Percentiles rank a stretch among this genome's conserved stretches.
Conservation (phyloP, 2,797 vertebrate genomes). For the Parotocinclus haroldoi region DNA sequence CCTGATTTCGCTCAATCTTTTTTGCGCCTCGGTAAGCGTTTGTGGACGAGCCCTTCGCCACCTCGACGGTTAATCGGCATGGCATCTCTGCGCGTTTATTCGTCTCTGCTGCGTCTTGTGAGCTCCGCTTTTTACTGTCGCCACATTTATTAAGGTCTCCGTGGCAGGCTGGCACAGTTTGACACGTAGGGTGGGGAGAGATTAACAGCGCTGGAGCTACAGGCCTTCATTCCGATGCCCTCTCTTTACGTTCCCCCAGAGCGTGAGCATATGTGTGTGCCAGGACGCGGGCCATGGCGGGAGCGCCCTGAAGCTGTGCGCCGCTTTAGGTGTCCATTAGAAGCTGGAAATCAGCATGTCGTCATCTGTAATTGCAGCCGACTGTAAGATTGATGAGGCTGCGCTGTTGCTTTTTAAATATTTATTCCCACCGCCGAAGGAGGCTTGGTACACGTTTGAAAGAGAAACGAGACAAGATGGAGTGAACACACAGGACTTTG, state of each 20-base stretch:
- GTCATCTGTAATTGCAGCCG: conserved; percentile 50
- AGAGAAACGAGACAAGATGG: conserved; percentile 24
- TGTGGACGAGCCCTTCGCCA: conserved; percentile 31
- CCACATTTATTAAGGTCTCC: conserved; percentile 48
- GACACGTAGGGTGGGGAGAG: conserved; percentile 30
- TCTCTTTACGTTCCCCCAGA: conserved; percentile 38
- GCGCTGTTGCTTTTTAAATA: conserved; percentile 47
- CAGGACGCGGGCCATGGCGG: conserved; percentile 8
- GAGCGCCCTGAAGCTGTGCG: conserved; percentile 18
- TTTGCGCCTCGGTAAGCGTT: conserved; percentile 19
- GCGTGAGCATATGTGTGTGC: conserved; percentile 19
- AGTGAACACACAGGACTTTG: conserved; percentile 31
- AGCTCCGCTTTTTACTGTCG: conserved; percentile 43
- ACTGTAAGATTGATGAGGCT: conserved; percentile 53
- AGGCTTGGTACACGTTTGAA: conserved; percentile 29
- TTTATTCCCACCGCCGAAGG: conserved; percentile 52
- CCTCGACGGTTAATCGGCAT: conserved; percentile 35
- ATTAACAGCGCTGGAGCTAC: conserved; percentile 45
- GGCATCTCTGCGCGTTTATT: conserved; percentile 47
- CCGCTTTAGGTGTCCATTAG: conserved; percentile 47
- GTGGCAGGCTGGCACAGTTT: conserved; percentile 36
- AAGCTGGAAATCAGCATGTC: conserved; percentile 35
- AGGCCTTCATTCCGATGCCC: conserved; percentile 45
- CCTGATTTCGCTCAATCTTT: background rate
- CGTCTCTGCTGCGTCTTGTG: conserved; percentile 42